A percentile compares a stretch with the other conserved stretches of the same genome.
These are phyloP conservation scores for Bettongia penicillata DNA, from an alignment of 2,113 vertebrate genomes.

Conservation along the genomic window DNA sequence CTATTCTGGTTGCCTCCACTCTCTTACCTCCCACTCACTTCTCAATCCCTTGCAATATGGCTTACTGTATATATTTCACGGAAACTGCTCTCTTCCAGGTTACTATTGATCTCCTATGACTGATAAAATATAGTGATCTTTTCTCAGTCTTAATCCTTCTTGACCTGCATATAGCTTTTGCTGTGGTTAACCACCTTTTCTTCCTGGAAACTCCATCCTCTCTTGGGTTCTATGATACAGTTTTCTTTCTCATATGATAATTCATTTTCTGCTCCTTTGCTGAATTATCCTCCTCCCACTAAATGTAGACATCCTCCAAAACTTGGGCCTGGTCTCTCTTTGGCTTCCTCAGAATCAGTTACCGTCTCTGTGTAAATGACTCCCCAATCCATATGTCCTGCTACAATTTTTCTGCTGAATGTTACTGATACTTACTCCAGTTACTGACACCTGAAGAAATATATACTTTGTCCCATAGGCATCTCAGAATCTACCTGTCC, in stretches of 20 bases:
- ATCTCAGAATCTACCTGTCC: too few species aligned
- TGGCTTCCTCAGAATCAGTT: not conserved
- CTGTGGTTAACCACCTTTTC: not conserved
- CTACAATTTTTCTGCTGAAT: not conserved
- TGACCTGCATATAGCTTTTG: not conserved
- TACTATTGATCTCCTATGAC: not conserved
- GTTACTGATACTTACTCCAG: not conserved
- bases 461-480: too few species aligned
- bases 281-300: not conserved
- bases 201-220: not conserved
- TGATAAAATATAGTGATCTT: not conserved
- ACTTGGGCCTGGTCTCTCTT: not conserved
- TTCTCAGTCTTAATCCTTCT: not conserved
- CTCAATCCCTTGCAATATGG: not conserved
- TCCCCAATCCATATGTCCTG: not conserved
- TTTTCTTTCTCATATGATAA: not conserved
- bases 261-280: not conserved
- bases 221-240: not conserved
- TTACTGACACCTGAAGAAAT: too few species aligned
- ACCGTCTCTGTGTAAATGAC: not conserved
- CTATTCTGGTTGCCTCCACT: not conserved
- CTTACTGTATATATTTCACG: not conserved
- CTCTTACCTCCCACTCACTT: not conserved
- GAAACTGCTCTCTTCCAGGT: not conserved
- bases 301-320: not conserved